phyloP scores from a whole-genome alignment of 2,888 invertebrate species.

The Drosophila meridiana region DNA sequence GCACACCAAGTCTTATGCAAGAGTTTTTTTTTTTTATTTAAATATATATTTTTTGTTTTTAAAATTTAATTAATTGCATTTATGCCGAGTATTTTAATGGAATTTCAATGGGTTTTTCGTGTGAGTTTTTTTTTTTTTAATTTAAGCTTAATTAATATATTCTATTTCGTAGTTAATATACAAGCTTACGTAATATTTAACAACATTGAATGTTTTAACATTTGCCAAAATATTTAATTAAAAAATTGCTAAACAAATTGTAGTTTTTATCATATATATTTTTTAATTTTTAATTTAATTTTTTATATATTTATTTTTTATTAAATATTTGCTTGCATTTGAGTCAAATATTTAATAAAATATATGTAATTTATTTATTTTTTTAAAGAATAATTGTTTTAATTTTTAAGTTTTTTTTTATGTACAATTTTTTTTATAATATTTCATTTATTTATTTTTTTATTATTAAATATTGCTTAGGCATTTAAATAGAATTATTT shows the following conservation, averaged over 20 bases:
- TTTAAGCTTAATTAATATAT: slow-evolving; percentile 17
- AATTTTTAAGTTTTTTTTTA: neutral
- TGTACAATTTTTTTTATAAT: neutral
- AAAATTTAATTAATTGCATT: slow-evolving; percentile 64
- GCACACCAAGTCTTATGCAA: slow-evolving; percentile 84
- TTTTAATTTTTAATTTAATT: slow-evolving; percentile 1
- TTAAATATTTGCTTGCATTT: slow-evolving; percentile 8
- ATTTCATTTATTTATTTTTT: neutral
- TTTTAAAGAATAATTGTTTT: neutral
- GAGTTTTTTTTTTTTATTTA: slow-evolving; percentile 28
- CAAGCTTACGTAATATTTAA: slow-evolving; percentile 84
- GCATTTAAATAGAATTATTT: neutral
- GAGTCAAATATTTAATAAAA: slow-evolving; percentile 8
- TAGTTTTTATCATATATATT: slow-evolving; percentile 2
- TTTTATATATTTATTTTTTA: neutral
- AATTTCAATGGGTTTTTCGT: slow-evolving; percentile 72
- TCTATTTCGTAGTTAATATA: slow-evolving; percentile 67
- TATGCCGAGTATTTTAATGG: slow-evolving; percentile 63
- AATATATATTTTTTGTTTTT: slow-evolving; percentile 37
- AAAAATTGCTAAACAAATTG: slow-evolving; percentile 34
- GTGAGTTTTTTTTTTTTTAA: slow-evolving; percentile 41
- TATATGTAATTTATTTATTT: neutral
- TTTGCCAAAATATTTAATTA: slow-evolving; percentile 49
- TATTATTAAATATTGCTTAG: slow-evolving; percentile 7
- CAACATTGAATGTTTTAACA: slow-evolving; percentile 84